Evolutionary conservation across 2,888 invertebrate genomes (phyloP), one percentile per base, ranked within the genome.

Genomic region (Eupithecia subfuscata): DNA sequence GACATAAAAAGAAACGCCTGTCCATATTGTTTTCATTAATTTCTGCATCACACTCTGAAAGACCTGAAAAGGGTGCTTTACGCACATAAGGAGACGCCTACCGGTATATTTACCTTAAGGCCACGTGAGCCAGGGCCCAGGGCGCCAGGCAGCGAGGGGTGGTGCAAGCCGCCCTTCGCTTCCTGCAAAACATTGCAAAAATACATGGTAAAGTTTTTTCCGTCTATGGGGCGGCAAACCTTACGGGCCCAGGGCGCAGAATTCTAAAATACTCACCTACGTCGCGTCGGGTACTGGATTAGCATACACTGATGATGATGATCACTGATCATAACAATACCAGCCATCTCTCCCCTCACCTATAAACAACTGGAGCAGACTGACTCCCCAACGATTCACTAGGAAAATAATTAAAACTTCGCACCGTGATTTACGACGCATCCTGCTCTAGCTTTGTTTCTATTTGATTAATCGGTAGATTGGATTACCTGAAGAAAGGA

Each of bases 351-450:
- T 70, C 14, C 43, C 9, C 14, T 75, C 22, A 65, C 64, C 73
- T 43, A 65, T 18, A 18, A 69, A 70, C 67, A 74, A 75, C 52
- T 71, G 71, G 80, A 77, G 73, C 75, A 83, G 81, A 78, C 81
- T 80, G 75, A 82, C 75, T 83, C 80, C 71, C 63, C 70, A 48
- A 71, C 78, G 73, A 77, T 80, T 75, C 79, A 71, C 78, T 80
- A 81, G 82, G 76, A 75, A 85, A 85, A 82, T 83, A 85, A 86
- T 86, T 84, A 84, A 83, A 84, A 81, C 83, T 85, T 80, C 83
- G 79, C 84, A 73, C 76, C 60, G 76, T 82, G 84, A 86, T 85
- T 84, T 83, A 83, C 82, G 80, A 75, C 75, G 72, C 71, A 75
- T 81, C 79, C 80, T 79, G 74, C 76, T 71, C 37, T 67, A 63